Evolutionary conservation across 2,797 vertebrate genomes (phyloP).

Genomic region (Mus minutoides): DNA sequence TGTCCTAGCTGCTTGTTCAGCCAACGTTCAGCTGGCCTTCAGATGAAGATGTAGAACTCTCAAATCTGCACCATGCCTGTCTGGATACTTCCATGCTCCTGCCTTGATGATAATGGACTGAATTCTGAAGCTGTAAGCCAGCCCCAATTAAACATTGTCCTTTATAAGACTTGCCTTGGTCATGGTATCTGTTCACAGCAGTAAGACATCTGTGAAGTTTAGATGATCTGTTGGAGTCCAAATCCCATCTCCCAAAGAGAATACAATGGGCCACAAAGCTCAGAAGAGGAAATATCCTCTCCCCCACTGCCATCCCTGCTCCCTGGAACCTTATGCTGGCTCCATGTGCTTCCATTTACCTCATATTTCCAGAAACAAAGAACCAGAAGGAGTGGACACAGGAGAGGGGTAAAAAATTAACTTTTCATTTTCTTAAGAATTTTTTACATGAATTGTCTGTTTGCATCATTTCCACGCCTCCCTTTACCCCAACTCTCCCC

Average conservation of each 20-base stretch:
- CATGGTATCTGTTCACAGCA: neutral
- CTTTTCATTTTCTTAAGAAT: neutral
- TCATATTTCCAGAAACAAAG: neutral
- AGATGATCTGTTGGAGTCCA: neutral
- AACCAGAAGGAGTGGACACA: neutral
- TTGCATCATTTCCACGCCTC: neutral
- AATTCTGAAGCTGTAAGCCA: neutral
- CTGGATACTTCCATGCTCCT: neutral
- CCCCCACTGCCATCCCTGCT: no score
- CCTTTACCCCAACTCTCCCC: neutral
- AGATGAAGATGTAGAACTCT: neutral
- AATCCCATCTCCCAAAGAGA: neutral
- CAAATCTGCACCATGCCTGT: neutral
- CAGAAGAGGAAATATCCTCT: neutral
- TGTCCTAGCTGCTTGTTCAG: neutral
- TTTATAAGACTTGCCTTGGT: neutral
- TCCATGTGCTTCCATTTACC: neutral
- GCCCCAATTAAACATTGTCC: neutral
- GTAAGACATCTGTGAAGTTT: neutral
- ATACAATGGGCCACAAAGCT: neutral
- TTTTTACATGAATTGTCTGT: neutral
- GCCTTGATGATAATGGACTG: neutral
- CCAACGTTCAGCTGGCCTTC: neutral
- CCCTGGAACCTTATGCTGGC: neutral
- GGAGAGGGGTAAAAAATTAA: neutral